Evolutionary conservation across 2,113 vertebrate genomes (phyloP), one percentile per base, ranked within the genome.

Genomic region (Bombycilla garrulus): DNA sequence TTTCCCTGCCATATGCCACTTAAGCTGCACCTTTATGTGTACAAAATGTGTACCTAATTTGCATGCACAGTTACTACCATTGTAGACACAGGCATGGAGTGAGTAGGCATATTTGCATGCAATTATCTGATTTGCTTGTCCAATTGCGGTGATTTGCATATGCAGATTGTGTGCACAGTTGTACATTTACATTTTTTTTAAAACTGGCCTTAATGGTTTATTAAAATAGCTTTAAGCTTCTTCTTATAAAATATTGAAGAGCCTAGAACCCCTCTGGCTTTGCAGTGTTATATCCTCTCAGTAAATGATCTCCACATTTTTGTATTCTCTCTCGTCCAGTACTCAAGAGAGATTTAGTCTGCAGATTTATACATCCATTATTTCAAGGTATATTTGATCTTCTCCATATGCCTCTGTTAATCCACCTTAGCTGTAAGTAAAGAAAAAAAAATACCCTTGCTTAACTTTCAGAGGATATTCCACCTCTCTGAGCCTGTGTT

Each of bases 41-140:
- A 96, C 90, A 96, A 96, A 96, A 92, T 84, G 95, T 96, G 93
- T 94, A 88, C 65, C 88, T 94, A 78, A 97, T 97, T 94, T 96
- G 94, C 96, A 96, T 96, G 94, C 93, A 96, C 88, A 96, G 94
- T 96, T 97, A 92, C 95, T 93, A 92, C 95, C 93, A 94, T 94
- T 96, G 93, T 95, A 96, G 95, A 97, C 90, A 95, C 56, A 96
- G 90, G 93, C 96, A 84, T 1, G 15, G 65, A 97, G 94, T 86
- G 92, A 97, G 95, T 81, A 94, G 90, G 93, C 86, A 95, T 93
- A 96, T 97, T 97, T 96, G 95, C 95, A 97, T 96, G 93, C 94
- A 96, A 93, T 97, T 97, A 95, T 94, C 95, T 94, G 94, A 97
- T 97, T 95, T 97, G 95, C 95, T 95, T 96, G 95, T 96, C 95